Evolutionary conservation across 2,113 vertebrate species (phyloP).

Genomic region (Scortum barcoo): DNA sequence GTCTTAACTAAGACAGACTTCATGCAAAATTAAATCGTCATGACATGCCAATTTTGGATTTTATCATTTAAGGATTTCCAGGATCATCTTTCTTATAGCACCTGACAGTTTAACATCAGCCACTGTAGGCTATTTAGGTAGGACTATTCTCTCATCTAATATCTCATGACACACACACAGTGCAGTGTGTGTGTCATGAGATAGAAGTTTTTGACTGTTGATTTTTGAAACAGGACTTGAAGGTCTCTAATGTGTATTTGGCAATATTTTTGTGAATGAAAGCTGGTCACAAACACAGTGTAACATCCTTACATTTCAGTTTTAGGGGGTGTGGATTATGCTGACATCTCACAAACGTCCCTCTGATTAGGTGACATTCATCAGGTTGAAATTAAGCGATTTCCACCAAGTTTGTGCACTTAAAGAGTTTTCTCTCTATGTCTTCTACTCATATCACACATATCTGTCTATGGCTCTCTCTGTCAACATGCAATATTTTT

Average conservation of each 20-base stretch:
- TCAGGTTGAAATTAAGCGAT: neutral
- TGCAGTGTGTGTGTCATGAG: neutral
- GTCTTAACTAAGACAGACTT: neutral
- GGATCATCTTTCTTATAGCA: neutral
- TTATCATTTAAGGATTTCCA: too few relatives aligned
- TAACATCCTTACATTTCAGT: neutral
- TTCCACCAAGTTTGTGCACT: neutral
- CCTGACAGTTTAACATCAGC: neutral
- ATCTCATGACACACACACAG: neutral
- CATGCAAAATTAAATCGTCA: neutral
- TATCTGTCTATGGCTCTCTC: too few relatives aligned
- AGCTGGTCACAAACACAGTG: neutral
- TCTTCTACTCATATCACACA: too few relatives aligned
- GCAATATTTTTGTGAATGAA: neutral
- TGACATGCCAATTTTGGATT: neutral
- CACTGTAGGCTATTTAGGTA: neutral
- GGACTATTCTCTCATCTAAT: neutral
- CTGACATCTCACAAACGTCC: neutral
- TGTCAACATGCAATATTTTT: conserved; percentile 11
- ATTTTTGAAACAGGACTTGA: neutral
- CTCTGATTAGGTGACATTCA: neutral
- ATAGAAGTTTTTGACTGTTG: neutral
- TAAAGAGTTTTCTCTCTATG: neutral
- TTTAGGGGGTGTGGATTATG: neutral
- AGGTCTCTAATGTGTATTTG: neutral